Evolutionary conservation across 1,140 invertebrate species (phyloP).

Genomic region (Sitodiplosis mosellana): DNA sequence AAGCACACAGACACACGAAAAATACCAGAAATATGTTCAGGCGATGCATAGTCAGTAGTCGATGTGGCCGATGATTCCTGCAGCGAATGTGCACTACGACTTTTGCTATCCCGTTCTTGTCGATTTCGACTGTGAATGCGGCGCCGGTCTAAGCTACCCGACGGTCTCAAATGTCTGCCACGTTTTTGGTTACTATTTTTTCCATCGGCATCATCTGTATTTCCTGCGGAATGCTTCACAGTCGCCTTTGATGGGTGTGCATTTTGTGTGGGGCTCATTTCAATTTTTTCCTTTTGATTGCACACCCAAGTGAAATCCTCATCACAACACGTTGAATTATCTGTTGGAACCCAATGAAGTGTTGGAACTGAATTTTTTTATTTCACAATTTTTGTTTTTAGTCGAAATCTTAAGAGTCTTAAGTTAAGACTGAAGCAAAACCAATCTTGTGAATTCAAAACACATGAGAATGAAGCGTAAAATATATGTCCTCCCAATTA

Average conservation of each 20-base stretch:
- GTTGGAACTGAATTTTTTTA: too few species aligned
- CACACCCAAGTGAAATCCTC: constrained; percentile 38
- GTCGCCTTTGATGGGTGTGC: constrained; percentile 3
- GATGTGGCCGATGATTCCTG: constrained; percentile 22
- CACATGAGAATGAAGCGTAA: too few species aligned
- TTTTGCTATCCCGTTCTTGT: constrained; percentile 31
- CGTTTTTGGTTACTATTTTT: background rate
- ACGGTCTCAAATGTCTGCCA: background rate
- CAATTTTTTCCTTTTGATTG: constrained; percentile 11
- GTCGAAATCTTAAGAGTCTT: too few species aligned
- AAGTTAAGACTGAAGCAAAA: too few species aligned
- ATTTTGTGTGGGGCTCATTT: constrained; percentile 13
- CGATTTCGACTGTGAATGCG: constrained; percentile 25
- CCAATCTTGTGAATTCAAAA: too few species aligned
- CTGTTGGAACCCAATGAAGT: constrained; percentile 3
- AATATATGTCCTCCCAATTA: too few species aligned
- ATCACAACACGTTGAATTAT: constrained; percentile 31
- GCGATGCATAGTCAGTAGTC: too few species aligned
- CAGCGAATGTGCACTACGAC: constrained; percentile 30
- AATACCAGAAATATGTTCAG: too few species aligned
- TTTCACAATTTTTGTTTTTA: too few species aligned
- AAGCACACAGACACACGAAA: too few species aligned
- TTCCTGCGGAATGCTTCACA: too few species aligned
- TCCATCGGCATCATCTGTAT: too few species aligned
- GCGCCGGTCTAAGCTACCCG: constrained; percentile 31